Evolutionary conservation across 2,797 vertebrate genomes (phyloP), one percentile per base, ranked within the genome.

Genomic region (Labeo calbasu): DNA sequence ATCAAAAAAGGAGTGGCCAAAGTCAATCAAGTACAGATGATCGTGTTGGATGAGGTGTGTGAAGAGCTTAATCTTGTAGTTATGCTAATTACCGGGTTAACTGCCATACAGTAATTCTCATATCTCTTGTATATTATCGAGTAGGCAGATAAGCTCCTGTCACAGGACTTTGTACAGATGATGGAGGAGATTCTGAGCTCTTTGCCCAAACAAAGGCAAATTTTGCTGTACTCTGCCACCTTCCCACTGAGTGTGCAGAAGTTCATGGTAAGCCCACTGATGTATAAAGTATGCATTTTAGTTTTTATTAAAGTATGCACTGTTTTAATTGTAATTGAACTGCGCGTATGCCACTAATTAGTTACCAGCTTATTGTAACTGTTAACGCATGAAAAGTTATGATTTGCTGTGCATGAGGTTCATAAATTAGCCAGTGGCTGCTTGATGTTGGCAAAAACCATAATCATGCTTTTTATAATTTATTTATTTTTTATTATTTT

Each of bases 1-100:
- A 99, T 99, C 93, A 99, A 99, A 93, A 99, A 99, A 95, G 98
- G 98, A 90, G 97, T 99, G 93, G 98, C 98, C 89, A 99, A 99
- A 93, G 98, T 99, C 87, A 95, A 95, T 92, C 96, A 97, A 90
- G 96, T 99, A 92, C 98, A 99, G 95, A 99, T 99, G 98, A 96
- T 99, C 53, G 98, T 99, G 87, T 91, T 99, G 92, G 98, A 99
- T 95, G 98, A 99, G 96, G 98, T 96, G 93, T 91, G 21, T 50
- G 17, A 50, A 15, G 23, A 13, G 11, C 12, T 43, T 32, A 14
- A 9, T 68, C 4, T 66, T 40, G 19, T 68, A 21, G 10, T 40
- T 5, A 6, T 21, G 8, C 0, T 65, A 43, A 23, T 65, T 19
- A 17, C 5, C 55, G 13, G 1, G 10, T 32, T 48, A 4, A 9